Evolutionary conservation across 2,113 vertebrate species (phyloP).

Genomic region (Herpetotheres cachinnans): DNA sequence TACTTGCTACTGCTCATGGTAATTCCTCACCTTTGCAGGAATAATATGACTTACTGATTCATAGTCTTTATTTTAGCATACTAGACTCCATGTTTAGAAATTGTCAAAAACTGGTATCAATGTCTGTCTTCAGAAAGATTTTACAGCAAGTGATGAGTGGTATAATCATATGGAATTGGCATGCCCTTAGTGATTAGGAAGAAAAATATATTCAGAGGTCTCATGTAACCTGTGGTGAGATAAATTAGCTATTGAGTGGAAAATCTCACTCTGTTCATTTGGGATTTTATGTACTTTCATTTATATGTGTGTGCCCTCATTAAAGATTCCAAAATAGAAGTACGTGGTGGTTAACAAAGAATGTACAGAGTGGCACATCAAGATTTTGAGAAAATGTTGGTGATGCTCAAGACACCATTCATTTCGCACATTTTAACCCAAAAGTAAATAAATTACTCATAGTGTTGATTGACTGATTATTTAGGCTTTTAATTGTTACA

Average conservation of each 20-base stretch:
- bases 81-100: not conserved
- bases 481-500: not conserved
- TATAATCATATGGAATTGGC: not conserved
- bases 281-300: not conserved
- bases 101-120: not conserved
- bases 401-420: not conserved
- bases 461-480: not conserved
- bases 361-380: not conserved
- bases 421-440: not conserved
- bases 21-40: not conserved
- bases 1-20: not conserved
- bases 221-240: not conserved
- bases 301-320: not conserved
- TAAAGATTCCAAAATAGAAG: slow-evolving; percentile 2
- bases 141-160: not conserved
- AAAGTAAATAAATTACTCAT: not conserved
- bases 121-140: not conserved
- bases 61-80: not conserved
- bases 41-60: not conserved
- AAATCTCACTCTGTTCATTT: not conserved
- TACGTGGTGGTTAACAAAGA: not conserved
- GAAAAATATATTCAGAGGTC: not conserved
- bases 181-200: not conserved
- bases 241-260: not conserved
- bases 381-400: not conserved